phyloP scores from a whole-genome alignment of 2,113 vertebrate species.

The Motacilla tschutschensis region DNA sequence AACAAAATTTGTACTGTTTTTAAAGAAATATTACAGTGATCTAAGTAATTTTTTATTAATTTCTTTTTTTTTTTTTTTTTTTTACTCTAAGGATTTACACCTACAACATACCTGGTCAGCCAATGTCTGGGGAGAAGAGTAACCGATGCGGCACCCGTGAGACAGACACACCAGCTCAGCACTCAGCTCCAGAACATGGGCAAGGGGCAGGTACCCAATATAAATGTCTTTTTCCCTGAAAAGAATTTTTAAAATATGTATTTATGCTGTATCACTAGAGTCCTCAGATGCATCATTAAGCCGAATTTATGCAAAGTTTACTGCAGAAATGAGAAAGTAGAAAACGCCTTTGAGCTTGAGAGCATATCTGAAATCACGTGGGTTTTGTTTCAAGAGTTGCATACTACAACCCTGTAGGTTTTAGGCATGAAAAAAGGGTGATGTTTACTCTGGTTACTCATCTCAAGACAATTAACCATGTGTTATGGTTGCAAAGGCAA shows the following conservation, averaged over 20 bases:
- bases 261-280: neutral
- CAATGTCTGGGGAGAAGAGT: constrained; percentile 92
- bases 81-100: neutral
- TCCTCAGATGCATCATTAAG: neutral
- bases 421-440: neutral
- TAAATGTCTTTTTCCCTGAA: constrained; percentile 89
- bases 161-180: constrained; percentile 90
- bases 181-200: constrained; percentile 92
- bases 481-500: neutral
- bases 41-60: neutral
- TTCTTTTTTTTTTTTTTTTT: neutral
- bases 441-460: neutral
- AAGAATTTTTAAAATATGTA: neutral
- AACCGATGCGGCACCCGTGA: constrained; percentile 89
- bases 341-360: neutral
- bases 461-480: neutral
- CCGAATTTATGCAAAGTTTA: neutral
- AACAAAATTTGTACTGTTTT: neutral
- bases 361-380: accelerated
- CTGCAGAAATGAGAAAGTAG: neutral
- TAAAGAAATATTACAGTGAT: neutral
- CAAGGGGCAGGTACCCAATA: constrained; percentile 92
- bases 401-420: neutral
- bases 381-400: neutral
- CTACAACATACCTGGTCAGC: constrained; percentile 84